Evolutionary conservation across 2,888 invertebrate genomes (phyloP), one percentile per base, ranked within the genome.

Genomic region (Acanthosoma haemorrhoidale): DNA sequence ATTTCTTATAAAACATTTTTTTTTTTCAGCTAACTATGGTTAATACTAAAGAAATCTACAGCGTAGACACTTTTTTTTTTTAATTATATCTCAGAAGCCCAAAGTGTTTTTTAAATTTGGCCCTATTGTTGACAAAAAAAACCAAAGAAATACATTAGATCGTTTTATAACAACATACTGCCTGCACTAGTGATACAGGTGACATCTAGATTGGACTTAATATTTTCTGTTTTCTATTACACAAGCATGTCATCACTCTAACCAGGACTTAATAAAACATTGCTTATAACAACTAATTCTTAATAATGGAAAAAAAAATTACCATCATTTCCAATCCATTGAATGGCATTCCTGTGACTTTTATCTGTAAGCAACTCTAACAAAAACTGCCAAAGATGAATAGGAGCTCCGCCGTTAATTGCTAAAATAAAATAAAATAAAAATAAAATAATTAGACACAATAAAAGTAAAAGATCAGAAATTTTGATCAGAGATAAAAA

Each of bases 381-480:
- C 11, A 95, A 81, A 79, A 95, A 95, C 80, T 94, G 94, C 94
- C 95, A 95, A 63, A 95, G 80, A 76, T 94, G 92, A 66, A 94
- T 90, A 78, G 93, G 94, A 0, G 92, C 94, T 80, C 93, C 90
- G 78, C 87, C 88, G 0, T 88, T 88, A 69, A 82, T 13, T 64
- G 61, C 36, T 36, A 61, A 6, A 31, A 39, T n/a, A n/a, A n/a
- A n/a, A n/a, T n/a, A n/a, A n/a, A 21, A 60, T 34, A 16, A 61
- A 21, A 36, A 11, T 13, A 8, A 21, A 31, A 32, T 34, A 3
- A 13, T 2, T 8, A 4, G n/a, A 25, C 4, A 32, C 4, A 25
- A 51, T n/a, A 8, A 25, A 11, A 38, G 13, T 11, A 38, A 38
- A 38, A 38, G 11, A 38, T 13, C 9, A 38, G 38, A 11, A 13